These are phyloP conservation scores for Stenotaenia linearis DNA, from an alignment of 2,888 invertebrate species.

Conservation along the genomic window DNA sequence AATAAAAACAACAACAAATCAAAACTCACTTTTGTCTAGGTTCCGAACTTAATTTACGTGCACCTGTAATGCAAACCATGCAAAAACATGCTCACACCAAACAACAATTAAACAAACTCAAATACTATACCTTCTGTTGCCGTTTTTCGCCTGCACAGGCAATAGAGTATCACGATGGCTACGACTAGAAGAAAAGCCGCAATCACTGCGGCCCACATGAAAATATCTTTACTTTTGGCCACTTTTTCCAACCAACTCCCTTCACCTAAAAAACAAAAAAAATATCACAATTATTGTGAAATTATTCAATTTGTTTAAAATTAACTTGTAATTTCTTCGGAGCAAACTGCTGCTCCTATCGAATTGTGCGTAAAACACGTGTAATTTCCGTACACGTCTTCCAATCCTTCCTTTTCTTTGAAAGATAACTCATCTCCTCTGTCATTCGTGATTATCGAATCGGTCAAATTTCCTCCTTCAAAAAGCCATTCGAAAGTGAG, in stretches of 20 bases:
- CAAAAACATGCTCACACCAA: not conserved
- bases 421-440: not conserved
- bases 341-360: not conserved
- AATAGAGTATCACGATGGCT: not conserved
- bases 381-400: not conserved
- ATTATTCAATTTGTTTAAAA: too few species aligned
- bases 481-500: not conserved
- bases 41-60: not conserved
- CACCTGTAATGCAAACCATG: not conserved
- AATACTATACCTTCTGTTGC: conserved; percentile 10
- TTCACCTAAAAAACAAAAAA: conserved; percentile 10
- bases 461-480: not conserved
- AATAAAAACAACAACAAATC: not conserved
- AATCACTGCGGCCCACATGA: conserved; percentile 3
- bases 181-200: not conserved
- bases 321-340: not conserved
- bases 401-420: not conserved
- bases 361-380: not conserved
- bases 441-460: not conserved
- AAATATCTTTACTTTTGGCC: conserved; percentile 14
- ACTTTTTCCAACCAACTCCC: conserved; percentile 24
- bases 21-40: conserved; percentile 12
- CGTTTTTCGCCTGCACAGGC: not conserved
- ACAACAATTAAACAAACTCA: not conserved
- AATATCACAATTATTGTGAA: too few species aligned